Percentiles rank a stretch among this genome's conserved stretches.
Conservation (phyloP, 2,888 invertebrate species). For the Dysmachus trigonus region DNA sequence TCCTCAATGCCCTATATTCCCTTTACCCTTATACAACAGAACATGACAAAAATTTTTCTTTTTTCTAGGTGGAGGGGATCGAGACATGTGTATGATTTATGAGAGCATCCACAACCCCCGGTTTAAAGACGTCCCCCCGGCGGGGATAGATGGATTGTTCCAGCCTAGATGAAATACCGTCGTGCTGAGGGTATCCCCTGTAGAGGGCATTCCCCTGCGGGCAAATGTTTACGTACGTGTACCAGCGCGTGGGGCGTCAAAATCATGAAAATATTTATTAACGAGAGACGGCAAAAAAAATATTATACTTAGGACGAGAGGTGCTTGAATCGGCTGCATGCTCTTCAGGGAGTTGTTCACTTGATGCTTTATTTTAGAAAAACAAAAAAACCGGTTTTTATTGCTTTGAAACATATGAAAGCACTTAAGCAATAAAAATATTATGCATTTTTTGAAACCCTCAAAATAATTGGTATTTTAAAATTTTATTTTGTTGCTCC, state of each 20-base stretch:
- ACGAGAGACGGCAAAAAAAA: background rate
- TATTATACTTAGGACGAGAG: background rate
- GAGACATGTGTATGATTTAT: slow-evolving; percentile 6
- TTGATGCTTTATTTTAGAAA: background rate
- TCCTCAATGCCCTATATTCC: background rate
- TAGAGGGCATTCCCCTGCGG: background rate
- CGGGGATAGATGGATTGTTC: background rate
- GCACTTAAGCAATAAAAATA: background rate
- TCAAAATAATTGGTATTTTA: background rate
- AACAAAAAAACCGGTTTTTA: background rate
- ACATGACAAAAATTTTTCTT: background rate
- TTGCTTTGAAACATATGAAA: background rate
- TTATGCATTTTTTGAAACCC: background rate
- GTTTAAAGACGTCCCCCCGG: background rate
- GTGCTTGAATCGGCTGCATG: background rate
- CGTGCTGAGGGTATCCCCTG: background rate
- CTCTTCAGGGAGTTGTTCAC: background rate
- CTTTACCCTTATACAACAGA: background rate
- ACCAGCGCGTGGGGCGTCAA: background rate
- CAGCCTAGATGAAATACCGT: background rate
- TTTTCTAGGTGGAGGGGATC: background rate
- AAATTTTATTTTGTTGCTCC: too few species aligned
- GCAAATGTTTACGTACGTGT: background rate
- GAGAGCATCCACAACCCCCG: background rate
- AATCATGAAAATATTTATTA: background rate